Percentiles rank a stretch among this genome's conserved stretches.
Evolutionary conservation across 2,888 invertebrate species (phyloP).

Genomic region (Cremastobaeus sp.): DNA sequence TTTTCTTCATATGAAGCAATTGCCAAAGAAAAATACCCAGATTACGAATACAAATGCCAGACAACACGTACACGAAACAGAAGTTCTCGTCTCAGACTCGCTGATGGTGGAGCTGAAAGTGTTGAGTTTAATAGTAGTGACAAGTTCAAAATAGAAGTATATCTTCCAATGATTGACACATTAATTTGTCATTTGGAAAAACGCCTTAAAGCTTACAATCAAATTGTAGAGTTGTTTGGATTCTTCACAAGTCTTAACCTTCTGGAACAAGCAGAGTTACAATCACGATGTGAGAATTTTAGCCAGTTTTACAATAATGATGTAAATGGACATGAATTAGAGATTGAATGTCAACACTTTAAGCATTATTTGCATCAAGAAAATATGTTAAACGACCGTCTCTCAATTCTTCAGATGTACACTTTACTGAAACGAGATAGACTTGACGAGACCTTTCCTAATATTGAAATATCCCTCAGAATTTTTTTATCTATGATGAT

Average conservation of each 20-base stretch:
- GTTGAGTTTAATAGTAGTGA: neutral
- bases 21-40: slow-evolving; percentile 5
- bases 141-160: slow-evolving; percentile 13
- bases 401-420: neutral
- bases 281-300: neutral
- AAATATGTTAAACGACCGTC: slow-evolving; percentile 3
- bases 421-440: neutral
- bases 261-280: neutral
- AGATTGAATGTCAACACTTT: slow-evolving; percentile 11
- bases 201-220: slow-evolving; percentile 1
- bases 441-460: neutral
- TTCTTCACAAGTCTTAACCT: neutral
- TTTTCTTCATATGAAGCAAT: slow-evolving; percentile 1
- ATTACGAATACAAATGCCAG: slow-evolving; percentile 7
- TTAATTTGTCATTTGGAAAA: slow-evolving; percentile 1
- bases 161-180: slow-evolving; percentile 19
- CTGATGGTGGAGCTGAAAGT: slow-evolving; percentile 8
- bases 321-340: slow-evolving; percentile 12
- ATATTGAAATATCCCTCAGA: too few species aligned
- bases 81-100: slow-evolving; percentile 7
- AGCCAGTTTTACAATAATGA: slow-evolving; percentile 2
- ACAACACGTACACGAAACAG: slow-evolving; percentile 3
- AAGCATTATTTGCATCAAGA: slow-evolving; percentile 15
- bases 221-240: slow-evolving; percentile 2
- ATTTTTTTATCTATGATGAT: too few species aligned